Evolutionary conservation across 2,797 vertebrate species (phyloP), one percentile per base, ranked within the genome.

Genomic region (Pelodytes ibericus): DNA sequence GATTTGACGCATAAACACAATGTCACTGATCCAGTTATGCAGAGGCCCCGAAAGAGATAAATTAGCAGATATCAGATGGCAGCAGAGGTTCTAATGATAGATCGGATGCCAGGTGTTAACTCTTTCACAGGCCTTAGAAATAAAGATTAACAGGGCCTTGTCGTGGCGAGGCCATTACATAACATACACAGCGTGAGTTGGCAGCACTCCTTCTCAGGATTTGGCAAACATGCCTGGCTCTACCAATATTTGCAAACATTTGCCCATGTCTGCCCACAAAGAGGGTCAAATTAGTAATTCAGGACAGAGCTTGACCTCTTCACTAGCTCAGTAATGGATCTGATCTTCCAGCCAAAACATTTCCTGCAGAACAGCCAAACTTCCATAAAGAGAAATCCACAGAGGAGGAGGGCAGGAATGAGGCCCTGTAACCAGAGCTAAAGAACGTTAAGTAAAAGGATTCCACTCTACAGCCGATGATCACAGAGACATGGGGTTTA

Each of bases 401-500:
- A 60, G 69, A 66, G 76, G 70, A 67, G 61, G 68, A 59, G 36
- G 60, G 51, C 29, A 51, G 69, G 71, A 68, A 79, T 79, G 63
- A 63, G 47, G n/a, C n/a, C 6, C 33, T 73, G 76, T 79, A 79
- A 79, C 76, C 41, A 56, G 71, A 79, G 64, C 76, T 73, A 67
- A 79, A 64, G 76, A 79, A 79, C 71, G 76, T 79, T 79, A 79
- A 79, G 76, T 79, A 79, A 73, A 79, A 62, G 70, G 76, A 79
- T 79, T 79, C 71, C 71, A 53, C 49, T 61, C 36, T 79, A 56
- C 67, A 69, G 63, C 63, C 76, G 15, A 62, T 36, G 64, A 73
- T 70, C 71, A 73, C 63, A 79, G 71, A 22, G 63, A 73, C 70
- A 56, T 31, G 31, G 63, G 76, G 71, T 69, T 79, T 79, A 73